Evolutionary conservation across 1,140 invertebrate genomes (phyloP), one percentile per base, ranked within the genome.

Genomic region (Drosophila fuyamai): DNA sequence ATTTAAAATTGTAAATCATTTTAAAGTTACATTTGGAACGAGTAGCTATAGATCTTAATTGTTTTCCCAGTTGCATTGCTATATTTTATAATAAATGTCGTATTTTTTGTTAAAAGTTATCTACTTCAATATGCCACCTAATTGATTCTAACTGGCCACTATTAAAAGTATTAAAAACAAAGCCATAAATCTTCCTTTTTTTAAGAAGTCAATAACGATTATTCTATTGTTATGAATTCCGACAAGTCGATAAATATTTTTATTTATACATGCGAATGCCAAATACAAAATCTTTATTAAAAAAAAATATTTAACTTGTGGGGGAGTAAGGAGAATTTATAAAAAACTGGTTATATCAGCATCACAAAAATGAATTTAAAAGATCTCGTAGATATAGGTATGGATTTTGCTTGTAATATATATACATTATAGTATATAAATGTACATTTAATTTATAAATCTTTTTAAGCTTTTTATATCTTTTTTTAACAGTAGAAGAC

Each of bases 181-280:
- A 2, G 5, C n/a, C n/a, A 66, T 66, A 66, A 68, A 68, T 53
- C 36, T 38, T 35, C 4, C 65, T 51, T 66, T 51, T 16, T 47
- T 32, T n/a, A 27, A 43, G 14, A 35, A 63, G 41, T 32, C 35
- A 29, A 32, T 16, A 43, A 8, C 7, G 10, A 14, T 35, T 32
- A 43, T 27, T 53, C 16, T 32, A 16, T 65, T 66, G 38, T 53
- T 66, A 4, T 32, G 1, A 53, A 10, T 51, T 65, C 38, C 36
- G 59, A 44, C 23, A 43, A 32, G 14, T 35, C 27, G 14, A 65
- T 51, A 67, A 68, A 68, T 14, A 68, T 35, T 43, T 29, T 36
- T 51, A 36, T 63, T 63, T 67, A 41, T 43, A 16, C 35, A 35
- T 32, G 13, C 35, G 35, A 66, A 41, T 62, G 36, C 27, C 59